Evolutionary conservation across 2,113 vertebrate species (phyloP), one percentile per base, ranked within the genome.

Genomic region (Tupaia chinensis): DNA sequence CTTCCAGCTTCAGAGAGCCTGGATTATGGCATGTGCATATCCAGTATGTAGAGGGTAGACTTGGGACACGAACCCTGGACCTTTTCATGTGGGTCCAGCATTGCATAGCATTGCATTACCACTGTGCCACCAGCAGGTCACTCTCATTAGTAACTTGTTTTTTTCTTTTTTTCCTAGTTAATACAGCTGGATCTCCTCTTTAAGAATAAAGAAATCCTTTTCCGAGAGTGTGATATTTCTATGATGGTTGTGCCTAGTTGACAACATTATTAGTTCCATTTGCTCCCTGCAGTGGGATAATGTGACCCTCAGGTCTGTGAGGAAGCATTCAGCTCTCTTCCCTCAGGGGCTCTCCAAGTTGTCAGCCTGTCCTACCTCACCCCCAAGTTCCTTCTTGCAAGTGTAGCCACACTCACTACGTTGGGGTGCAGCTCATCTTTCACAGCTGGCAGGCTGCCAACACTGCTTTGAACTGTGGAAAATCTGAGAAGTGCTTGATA

Each of bases 391-490:
- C 27, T 3, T 79, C 77, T 63, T 56, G n/a, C 61, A 87, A 19
- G 0, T 58, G 61, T 5, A 83, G 58, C 58, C 60, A 56, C 93
- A 89, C 85, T 97, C 96, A 83, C 83, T 85, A 81, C 68, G 4
- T 68, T 16, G 82, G 70, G 32, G 53, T 17, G 65, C 92, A 78
- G 94, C 34, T 97, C 88, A 83, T 96, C 93, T 80, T 73, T 95
- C 94, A 63, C 0, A 3, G 22, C 53, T 93, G 94, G 94, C 84
- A 58, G 23, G 23, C 91, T 60, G 89, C 96, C 97, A 97, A 74
- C 0, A 2, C 29, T n/a, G 83, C 94, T 96, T 95, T 96, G 96
- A 97, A 93, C 94, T 91, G 86, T 93, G 74, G 82, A 95, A 95
- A 96, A 44, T 91, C 92, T 88, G 85, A 97, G 91, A 96, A 87